Base-by-base conservation (phyloP, 2,113 vertebrate genomes). In the Phalacrocorax pelagicus region DNA sequence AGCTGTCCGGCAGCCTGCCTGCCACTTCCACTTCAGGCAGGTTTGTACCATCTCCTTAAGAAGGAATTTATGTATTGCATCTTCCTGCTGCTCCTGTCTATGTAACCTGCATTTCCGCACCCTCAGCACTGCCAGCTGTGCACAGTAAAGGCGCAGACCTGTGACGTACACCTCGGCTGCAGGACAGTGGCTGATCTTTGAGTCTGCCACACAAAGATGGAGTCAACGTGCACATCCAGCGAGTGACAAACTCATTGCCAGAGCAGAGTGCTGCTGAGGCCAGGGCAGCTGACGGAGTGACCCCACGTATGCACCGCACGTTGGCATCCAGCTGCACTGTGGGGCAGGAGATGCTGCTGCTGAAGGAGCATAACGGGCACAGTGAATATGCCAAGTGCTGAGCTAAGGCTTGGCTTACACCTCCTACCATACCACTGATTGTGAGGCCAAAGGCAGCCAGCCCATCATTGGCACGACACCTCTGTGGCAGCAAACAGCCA, bases 261-360 rank as follows among this genome's bases (percentile, higher is more conserved):
- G n/a, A 73, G 54, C 47, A 49, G 46, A 44, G 23, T 11, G 17
- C 54, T 89, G 81, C 61, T 5, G 7, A 36, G n/a, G 26, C 21
- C 52, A 40, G 46, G 29, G 5, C n/a, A 55, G 72, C 73, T 5
- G 7, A 38, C 1, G 7, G 29, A 54, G 8, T 2, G 10, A 9
- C 4, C 9, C 52, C 1, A 2, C 0, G 3, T 5, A 3, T 8
- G 21, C 30, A 12, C 10, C 0, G 3, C 22, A 2, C 42, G 24
- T 62, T 8, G 12, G 12, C 2, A 1, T 32, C 59, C 17, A 9
- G 59, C 66, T 34, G 32, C 30, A 7, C 32, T 2, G 4, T 6
- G 29, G 51, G 46, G 24, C 38, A 26, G 59, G 34, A 54, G 52
- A 38, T 62, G 66, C 40, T 61, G 40, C 40, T 30, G 4, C n/a